A percentile compares a stretch with the other conserved stretches of the same genome.
Evolutionary conservation across 2,888 invertebrate genomes (phyloP).

Genomic region (Choristoneura rosaceana): DNA sequence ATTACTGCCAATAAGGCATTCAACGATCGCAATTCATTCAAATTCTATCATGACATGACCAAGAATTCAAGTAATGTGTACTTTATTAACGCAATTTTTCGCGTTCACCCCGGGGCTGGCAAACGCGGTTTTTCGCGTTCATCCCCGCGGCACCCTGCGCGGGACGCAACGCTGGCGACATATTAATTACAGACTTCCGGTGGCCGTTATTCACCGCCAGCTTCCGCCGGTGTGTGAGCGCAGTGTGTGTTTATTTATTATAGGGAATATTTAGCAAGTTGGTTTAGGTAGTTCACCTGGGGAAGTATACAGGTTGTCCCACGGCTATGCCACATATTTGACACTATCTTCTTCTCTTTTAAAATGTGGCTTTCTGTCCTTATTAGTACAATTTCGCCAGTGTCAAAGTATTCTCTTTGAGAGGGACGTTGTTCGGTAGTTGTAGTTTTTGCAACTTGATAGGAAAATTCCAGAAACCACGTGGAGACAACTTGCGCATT

Average conservation of each 20-base stretch:
- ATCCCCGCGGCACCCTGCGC: not conserved
- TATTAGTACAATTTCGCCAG: no score
- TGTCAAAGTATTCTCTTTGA: no score
- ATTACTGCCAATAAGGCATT: not conserved
- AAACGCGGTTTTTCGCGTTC: constrained; percentile 2
- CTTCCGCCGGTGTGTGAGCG: constrained; percentile 5
- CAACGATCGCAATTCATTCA: not conserved
- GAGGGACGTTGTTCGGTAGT: no score
- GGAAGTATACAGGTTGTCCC: no score
- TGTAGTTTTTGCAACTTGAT: no score
- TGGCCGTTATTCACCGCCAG: constrained; percentile 7
- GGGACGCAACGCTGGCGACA: not conserved
- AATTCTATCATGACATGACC: constrained; percentile 1
- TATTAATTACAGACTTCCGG: constrained; percentile 17
- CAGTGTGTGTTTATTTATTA: not conserved
- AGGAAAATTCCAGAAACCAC: no score
- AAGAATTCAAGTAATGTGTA: not conserved
- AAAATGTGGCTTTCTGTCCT: no score
- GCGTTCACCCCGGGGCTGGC: not conserved
- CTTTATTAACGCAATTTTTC: constrained; percentile 7
- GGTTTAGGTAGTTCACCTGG: not conserved
- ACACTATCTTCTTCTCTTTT: no score
- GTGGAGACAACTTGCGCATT: no score
- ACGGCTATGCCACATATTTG: no score
- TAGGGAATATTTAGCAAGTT: not conserved